Evolutionary conservation across 1,140 invertebrate genomes (phyloP), one percentile per base, ranked within the genome.

Genomic region (Drosophila insularis): DNA sequence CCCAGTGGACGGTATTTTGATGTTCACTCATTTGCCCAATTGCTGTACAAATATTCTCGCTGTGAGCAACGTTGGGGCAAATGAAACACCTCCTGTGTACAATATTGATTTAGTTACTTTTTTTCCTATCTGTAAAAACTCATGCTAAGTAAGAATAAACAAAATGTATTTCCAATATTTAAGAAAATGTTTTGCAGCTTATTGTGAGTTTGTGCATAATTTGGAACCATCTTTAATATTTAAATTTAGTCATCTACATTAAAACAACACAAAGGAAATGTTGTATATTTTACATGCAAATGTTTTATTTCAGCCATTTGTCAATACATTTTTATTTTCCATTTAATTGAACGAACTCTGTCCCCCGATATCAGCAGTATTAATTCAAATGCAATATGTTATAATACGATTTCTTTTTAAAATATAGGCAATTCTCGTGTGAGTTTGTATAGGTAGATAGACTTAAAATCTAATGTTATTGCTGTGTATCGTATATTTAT

Each of bases 41-140:
- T 91, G 63, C 80, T 91, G 7, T 90, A 68, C 43, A 87, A 74
- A 76, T 91, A 89, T 70, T 89, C 90, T 43, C 80, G 86, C 17
- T 90, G 89, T 63, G 90, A 91, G 74, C 90, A 91, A 61, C 74
- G 90, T n/a, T 91, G 85, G 91, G 90, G 90, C 37, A 91, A 90
- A 74, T 91, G 85, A 60, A n/a, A 46, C 27, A 6, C 50, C 10
- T 13, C 60, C 63, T 53, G 50, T 61, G 31, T 58, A 58, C 21
- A 68, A 69, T 71, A 58, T 75, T 46, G 75, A 75, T 69, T 59
- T 80, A 79, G 71, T 81, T 90, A 81, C 56, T 66, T 68, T 64
- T 64, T 64, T 59, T 27, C 72, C 39, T 64, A 40, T 68, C 63
- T 78, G 67, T 90, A 81, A 74, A 68, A 73, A 67, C 53, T 64